These are phyloP conservation scores for Pelagia noctiluca DNA, from an alignment of 30 jellyfish, hydroid and myxozoan species.

Conservation along the genomic window DNA sequence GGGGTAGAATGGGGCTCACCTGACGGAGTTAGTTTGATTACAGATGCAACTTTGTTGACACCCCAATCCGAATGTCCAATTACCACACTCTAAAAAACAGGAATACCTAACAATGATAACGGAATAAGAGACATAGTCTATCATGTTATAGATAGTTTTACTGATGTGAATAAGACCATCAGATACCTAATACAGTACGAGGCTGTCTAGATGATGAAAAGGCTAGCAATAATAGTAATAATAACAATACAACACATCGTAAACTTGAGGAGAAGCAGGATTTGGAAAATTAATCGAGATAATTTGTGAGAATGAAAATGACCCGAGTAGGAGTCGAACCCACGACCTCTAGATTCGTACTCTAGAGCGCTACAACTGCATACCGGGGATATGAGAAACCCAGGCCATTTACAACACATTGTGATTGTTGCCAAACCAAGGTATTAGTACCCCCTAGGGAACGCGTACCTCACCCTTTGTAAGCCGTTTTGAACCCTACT, in stretches of 20 bases:
- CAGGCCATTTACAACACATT: too few relatives aligned
- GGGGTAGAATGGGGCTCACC: not conserved
- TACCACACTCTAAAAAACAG: slow-evolving; percentile 35
- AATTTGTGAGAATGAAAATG: too few relatives aligned
- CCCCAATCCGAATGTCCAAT: slow-evolving; percentile 85
- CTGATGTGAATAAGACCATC: not conserved
- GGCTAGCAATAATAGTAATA: not conserved
- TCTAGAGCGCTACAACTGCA: too few relatives aligned
- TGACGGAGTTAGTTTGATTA: slow-evolving; percentile 54
- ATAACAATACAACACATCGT: not conserved
- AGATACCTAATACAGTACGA: not conserved
- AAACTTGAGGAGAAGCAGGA: not conserved
- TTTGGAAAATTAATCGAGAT: too few relatives aligned
- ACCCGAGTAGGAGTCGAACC: too few relatives aligned
- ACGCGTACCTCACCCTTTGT: too few relatives aligned
- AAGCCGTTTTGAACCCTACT: too few relatives aligned
- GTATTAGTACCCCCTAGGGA: too few relatives aligned
- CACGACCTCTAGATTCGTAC: too few relatives aligned
- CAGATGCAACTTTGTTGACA: slow-evolving; percentile 69
- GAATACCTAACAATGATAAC: not conserved
- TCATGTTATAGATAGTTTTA: not conserved
- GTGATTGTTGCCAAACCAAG: too few relatives aligned
- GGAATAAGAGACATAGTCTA: slow-evolving; percentile 48
- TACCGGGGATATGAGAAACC: too few relatives aligned
- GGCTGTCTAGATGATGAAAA: not conserved